Percentiles rank a stretch among this genome's conserved stretches.
Evolutionary conservation across 2,888 invertebrate genomes (phyloP).

Genomic region (Corbicula japonica): DNA sequence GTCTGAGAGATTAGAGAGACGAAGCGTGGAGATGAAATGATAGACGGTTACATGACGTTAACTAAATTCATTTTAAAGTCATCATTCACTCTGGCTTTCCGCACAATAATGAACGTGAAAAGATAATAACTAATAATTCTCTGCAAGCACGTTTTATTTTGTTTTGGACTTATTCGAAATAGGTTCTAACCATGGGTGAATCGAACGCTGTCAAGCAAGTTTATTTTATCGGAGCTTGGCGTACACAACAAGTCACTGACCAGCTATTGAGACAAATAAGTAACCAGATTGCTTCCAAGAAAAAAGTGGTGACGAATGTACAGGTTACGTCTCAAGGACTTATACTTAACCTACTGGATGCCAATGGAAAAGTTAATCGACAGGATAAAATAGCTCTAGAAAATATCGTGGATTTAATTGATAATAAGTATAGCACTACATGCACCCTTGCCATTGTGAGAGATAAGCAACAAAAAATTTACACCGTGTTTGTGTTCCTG

Average conservation of each 20-base stretch:
- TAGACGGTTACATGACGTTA: conserved; percentile 19
- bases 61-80: conserved; percentile 29
- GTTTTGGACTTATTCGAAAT: too few species aligned
- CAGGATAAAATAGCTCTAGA: conserved; percentile 62
- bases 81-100: conserved; percentile 16
- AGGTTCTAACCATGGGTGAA: conserved; percentile 34
- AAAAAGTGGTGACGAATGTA: conserved; percentile 66
- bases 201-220: conserved; percentile 50
- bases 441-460: conserved; percentile 71
- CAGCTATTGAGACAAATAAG: conserved; percentile 66
- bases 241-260: conserved; percentile 68
- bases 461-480: conserved; percentile 57
- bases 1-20: too few species aligned
- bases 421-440: conserved; percentile 63
- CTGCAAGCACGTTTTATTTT: too few species aligned
- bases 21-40: conserved; percentile 25
- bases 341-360: conserved; percentile 60
- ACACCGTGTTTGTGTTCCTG: conserved; percentile 70
- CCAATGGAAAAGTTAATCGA: conserved; percentile 40
- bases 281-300: conserved; percentile 61
- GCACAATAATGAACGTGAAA: conserved; percentile 13
- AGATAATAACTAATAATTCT: too few species aligned
- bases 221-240: conserved; percentile 70
- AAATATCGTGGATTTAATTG: conserved; percentile 69
- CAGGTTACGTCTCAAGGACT: conserved; percentile 65